Evolutionary conservation across 2,888 invertebrate genomes (phyloP).

Genomic region (Bhutanitis thaidina): DNA sequence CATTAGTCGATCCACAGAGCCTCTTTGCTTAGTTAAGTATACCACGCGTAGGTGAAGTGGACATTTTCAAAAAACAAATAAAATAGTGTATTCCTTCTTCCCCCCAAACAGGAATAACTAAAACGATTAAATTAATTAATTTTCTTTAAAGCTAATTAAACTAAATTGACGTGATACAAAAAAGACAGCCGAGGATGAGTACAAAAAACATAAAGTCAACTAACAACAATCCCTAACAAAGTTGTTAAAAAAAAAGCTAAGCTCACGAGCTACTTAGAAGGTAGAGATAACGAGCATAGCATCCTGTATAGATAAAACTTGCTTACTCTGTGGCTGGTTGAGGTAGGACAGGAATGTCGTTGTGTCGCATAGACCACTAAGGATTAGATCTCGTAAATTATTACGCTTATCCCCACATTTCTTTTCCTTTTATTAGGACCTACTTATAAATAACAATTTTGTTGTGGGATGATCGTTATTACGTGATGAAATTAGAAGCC

Average conservation of each 20-base stretch:
- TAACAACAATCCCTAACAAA: conserved; percentile 26
- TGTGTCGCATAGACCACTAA: background rate
- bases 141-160: too few relatives aligned
- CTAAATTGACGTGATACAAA: too few relatives aligned
- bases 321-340: conserved; percentile 49
- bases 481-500: too few relatives aligned
- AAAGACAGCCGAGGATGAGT: background rate
- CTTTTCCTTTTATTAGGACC: background rate
- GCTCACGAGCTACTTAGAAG: conserved; percentile 41
- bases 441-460: too few relatives aligned
- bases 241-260: conserved; percentile 29
- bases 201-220: background rate
- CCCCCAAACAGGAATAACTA: too few relatives aligned
- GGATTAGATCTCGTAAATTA: conserved; percentile 2
- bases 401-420: background rate
- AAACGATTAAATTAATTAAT: too few relatives aligned
- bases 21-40: too few relatives aligned
- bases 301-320: conserved; percentile 57
- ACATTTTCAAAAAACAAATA: too few relatives aligned
- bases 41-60: too few relatives aligned
- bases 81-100: too few relatives aligned
- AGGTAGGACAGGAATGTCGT: conserved; percentile 30
- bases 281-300: conserved; percentile 45
- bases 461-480: too few relatives aligned
- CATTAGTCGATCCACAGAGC: too few relatives aligned